Evolutionary conservation across 2,113 vertebrate genomes (phyloP).

Genomic region (Gopherus evgoodei): DNA sequence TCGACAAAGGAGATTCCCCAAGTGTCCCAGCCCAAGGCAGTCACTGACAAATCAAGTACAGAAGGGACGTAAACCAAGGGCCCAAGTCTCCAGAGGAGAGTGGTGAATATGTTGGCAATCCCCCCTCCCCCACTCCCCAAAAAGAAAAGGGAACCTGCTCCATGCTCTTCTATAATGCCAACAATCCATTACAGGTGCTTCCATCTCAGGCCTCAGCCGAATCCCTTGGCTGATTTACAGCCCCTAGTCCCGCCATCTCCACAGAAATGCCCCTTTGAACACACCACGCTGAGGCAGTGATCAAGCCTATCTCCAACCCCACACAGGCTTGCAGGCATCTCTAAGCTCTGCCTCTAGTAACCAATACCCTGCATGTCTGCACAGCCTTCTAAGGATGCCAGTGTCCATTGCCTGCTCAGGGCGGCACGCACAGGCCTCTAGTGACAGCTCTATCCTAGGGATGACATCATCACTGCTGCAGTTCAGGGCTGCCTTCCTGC

Average conservation of each 20-base stretch:
- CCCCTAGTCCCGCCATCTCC: neutral
- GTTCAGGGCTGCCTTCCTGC: neutral
- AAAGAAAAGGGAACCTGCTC: neutral
- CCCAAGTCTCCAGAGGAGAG: neutral
- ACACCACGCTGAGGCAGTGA: neutral
- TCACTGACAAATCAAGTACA: neutral
- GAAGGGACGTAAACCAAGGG: neutral
- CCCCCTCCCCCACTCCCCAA: neutral
- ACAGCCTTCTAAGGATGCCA: neutral
- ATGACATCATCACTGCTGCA: neutral
- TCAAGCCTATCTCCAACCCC: fast-evolving
- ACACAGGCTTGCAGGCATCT: neutral
- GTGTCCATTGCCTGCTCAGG: neutral
- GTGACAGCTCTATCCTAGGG: neutral
- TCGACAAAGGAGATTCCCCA: neutral
- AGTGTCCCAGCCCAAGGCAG: neutral
- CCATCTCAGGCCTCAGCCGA: neutral
- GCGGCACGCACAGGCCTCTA: neutral
- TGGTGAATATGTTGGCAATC: neutral
- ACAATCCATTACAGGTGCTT: neutral
- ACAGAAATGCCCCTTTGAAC: neutral
- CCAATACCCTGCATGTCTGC: neutral
- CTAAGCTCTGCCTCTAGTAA: neutral
- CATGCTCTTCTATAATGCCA: neutral
- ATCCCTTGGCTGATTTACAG: neutral